Evolutionary conservation across 2,113 vertebrate genomes (phyloP).

Genomic region (Hippolais icterina): DNA sequence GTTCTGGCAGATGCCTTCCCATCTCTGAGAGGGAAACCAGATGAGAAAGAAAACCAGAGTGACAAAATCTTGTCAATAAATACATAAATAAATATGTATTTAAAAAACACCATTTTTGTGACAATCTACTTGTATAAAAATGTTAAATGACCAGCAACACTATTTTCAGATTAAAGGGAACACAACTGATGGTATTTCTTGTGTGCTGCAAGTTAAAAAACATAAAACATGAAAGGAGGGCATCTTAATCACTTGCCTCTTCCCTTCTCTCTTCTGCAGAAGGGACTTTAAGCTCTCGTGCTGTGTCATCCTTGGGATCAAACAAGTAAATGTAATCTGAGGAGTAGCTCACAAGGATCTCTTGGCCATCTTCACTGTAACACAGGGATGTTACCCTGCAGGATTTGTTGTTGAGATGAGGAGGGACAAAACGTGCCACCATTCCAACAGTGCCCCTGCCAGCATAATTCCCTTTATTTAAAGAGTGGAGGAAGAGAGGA

Average conservation of each 20-base stretch:
- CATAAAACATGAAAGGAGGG: not conserved
- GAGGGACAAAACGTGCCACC: conserved; percentile 94
- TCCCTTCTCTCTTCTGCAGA: conserved; percentile 89
- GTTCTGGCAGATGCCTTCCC: not conserved
- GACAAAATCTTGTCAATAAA: not conserved
- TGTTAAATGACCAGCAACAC: not conserved
- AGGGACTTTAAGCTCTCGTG: conserved; percentile 91
- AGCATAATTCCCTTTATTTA: conserved; percentile 87
- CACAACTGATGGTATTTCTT: not conserved
- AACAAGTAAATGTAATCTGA: conserved; percentile 98
- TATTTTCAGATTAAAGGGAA: not conserved
- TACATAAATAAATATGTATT: not conserved
- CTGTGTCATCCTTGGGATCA: conserved; percentile 94
- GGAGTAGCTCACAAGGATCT: conserved; percentile 98
- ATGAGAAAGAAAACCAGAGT: not conserved
- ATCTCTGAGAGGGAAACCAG: not conserved
- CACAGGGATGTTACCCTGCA: conserved; percentile 96
- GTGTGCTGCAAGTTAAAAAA: not conserved
- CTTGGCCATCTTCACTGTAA: conserved; percentile 95
- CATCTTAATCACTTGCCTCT: conserved; percentile 80
- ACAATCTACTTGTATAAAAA: not conserved
- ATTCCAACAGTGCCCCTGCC: conserved; percentile 92
- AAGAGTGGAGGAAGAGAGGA: fast-evolving
- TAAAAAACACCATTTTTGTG: not conserved
- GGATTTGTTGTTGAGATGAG: conserved; percentile 93